Conservation (phyloP, 2,888 invertebrate species). For the Nemotelus pantherinus region DNA sequence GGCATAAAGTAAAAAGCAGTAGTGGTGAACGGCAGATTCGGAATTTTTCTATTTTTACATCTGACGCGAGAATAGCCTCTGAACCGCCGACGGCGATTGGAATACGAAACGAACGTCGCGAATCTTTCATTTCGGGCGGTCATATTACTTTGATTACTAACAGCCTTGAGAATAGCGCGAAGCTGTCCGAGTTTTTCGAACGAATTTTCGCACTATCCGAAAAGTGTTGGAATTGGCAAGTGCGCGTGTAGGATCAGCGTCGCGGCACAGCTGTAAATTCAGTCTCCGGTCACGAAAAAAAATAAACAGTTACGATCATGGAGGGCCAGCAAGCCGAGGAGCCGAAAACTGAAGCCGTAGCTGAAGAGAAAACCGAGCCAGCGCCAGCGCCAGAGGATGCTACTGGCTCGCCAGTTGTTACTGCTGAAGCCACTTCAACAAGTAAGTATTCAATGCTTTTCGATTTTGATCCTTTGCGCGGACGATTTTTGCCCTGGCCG, state of each 20-base stretch:
- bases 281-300: background rate
- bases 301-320: slow-evolving; percentile 22
- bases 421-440: slow-evolving; percentile 49
- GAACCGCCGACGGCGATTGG: slow-evolving; percentile 1
- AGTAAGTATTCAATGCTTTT: slow-evolving; percentile 46
- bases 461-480: slow-evolving; percentile 1
- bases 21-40: background rate
- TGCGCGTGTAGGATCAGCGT: background rate
- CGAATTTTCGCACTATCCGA: background rate
- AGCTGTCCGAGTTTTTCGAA: background rate
- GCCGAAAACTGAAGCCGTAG: background rate
- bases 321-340: slow-evolving; percentile 21
- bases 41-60: slow-evolving; percentile 40
- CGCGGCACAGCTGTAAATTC: slow-evolving; percentile 22
- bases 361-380: slow-evolving; percentile 6
- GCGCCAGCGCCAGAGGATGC: slow-evolving; percentile 1
- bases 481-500: background rate
- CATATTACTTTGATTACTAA: background rate
- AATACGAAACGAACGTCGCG: background rate
- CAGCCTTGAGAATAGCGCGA: background rate
- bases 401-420: slow-evolving; percentile 25
- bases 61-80: slow-evolving; percentile 39
- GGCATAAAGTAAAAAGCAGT: background rate
- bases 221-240: background rate
- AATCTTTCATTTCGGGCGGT: slow-evolving; percentile 5